Evolutionary conservation across 2,888 invertebrate genomes (phyloP), one percentile per base, ranked within the genome.

Genomic region (Lasioglossum pauxillum): DNA sequence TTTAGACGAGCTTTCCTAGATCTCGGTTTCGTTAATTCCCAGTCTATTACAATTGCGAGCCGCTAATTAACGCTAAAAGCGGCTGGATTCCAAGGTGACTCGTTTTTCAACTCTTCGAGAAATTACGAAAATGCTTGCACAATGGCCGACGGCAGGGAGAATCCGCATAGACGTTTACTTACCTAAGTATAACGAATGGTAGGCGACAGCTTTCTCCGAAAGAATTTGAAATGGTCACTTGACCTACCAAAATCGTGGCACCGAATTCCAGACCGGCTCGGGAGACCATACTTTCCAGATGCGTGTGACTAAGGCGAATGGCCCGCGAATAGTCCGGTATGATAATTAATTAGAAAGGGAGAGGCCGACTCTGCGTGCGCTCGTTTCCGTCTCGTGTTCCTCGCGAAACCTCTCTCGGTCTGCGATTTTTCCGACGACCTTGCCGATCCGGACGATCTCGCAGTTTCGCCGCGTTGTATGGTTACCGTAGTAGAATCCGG

Each of bases 291-390:
- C 75, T 77, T 79, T 81, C 77, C 83, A 75, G 41, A 35, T 46
- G 79, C 64, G 82, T 44, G 79, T 88, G 88, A 91, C 82, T 91
- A 88, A 90, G 75, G 64, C 80, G 74, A 83, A 84, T 72, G 88
- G 85, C 85, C 38, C 78, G 84, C 80, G 53, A 74, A 75, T 53
- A 77, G 72, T 86, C 79, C 71, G 57, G 80, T 89, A 90, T 91
- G 87, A 75, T 90, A 90, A 90, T 90, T 86, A 88, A 90, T 86
- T 89, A 69, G 83, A 87, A 88, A 91, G 87, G 85, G 44, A 72
- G 67, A 69, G 27, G 27, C 53, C 46, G n/a, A 57, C n/a, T 0
- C 1, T 27, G 75, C 75, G 46, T 67, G 75, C 67, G 76, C 78
- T 80, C 78, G 38, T 81, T 74, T 78, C 79, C 71, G 72, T 14